These are phyloP conservation scores for Eubucco bourcierii DNA, from an alignment of 2,113 vertebrate species.

Conservation along the genomic window DNA sequence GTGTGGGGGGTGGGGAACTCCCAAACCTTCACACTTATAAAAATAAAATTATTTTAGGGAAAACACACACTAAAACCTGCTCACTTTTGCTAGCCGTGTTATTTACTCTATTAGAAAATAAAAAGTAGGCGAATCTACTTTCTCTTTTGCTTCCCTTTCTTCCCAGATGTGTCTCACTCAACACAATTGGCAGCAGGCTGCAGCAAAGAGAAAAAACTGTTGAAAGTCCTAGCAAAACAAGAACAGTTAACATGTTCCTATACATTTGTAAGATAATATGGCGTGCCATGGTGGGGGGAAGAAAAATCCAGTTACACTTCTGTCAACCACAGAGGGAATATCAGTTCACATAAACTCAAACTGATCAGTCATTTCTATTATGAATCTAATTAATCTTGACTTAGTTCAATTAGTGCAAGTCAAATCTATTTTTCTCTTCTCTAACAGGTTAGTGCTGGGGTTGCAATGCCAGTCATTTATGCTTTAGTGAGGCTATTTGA, in stretches of 20 bases:
- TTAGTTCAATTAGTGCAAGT: background rate
- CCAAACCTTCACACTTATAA: no score
- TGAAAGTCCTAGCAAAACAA: background rate
- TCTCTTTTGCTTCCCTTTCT: background rate
- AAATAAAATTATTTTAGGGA: background rate
- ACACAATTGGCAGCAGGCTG: background rate
- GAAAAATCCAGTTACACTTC: background rate
- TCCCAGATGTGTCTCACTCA: background rate
- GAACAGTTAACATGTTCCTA: background rate
- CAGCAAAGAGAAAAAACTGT: background rate
- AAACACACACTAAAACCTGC: background rate
- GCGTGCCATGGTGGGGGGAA: no score
- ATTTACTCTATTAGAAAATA: background rate
- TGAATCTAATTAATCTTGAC: background rate
- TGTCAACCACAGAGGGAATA: background rate
- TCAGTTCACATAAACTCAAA: background rate
- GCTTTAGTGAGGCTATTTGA: background rate
- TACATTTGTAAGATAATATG: background rate
- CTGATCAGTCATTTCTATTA: background rate
- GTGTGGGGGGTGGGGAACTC: no score
- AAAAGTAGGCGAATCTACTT: background rate
- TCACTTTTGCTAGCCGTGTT: background rate
- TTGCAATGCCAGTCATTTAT: background rate
- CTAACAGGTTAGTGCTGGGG: background rate
- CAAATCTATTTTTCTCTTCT: background rate